Evolutionary conservation across 2,113 vertebrate species (phyloP).

Genomic region (Salvelinus sp.): DNA sequence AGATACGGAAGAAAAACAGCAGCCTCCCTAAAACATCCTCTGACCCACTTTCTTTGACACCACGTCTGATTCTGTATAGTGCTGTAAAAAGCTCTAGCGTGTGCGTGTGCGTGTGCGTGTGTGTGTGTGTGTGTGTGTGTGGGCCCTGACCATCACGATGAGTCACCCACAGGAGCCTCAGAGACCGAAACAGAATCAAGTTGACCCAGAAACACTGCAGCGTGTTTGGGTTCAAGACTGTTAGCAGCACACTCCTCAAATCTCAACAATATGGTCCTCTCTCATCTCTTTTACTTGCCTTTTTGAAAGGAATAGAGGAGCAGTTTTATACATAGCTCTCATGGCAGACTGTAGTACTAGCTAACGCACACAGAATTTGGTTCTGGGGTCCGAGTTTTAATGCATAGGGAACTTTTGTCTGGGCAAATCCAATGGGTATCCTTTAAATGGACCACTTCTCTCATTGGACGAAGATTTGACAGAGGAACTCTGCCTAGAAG

Average conservation of each 20-base stretch:
- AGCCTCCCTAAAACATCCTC: slow-evolving; percentile 18
- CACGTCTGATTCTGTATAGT: not conserved
- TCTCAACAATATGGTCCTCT: slow-evolving; percentile 1
- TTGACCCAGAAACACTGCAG: slow-evolving; percentile 25
- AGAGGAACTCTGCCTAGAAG: too few species aligned
- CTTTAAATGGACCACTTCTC: too few species aligned
- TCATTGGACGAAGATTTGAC: too few species aligned
- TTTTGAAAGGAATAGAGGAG: too few species aligned
- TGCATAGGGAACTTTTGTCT: too few species aligned
- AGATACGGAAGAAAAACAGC: not conserved
- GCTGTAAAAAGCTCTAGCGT: not conserved
- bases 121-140: slow-evolving; percentile 26
- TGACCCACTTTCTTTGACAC: slow-evolving; percentile 63
- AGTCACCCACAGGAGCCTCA: slow-evolving; percentile 27
- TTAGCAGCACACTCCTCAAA: not conserved
- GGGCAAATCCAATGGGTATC: too few species aligned
- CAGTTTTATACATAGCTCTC: too few species aligned
- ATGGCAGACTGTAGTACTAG: too few species aligned
- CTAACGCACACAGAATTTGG: too few species aligned
- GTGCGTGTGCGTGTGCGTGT: not conserved
- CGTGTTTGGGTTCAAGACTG: not conserved
- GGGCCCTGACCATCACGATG: slow-evolving; percentile 35
- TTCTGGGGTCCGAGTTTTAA: too few species aligned
- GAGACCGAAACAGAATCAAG: slow-evolving; percentile 32
- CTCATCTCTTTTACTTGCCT: too few species aligned